Percentiles rank a stretch among this genome's conserved stretches.
Conservation (phyloP, 2,113 vertebrate species). For the Platichthys flesus region DNA sequence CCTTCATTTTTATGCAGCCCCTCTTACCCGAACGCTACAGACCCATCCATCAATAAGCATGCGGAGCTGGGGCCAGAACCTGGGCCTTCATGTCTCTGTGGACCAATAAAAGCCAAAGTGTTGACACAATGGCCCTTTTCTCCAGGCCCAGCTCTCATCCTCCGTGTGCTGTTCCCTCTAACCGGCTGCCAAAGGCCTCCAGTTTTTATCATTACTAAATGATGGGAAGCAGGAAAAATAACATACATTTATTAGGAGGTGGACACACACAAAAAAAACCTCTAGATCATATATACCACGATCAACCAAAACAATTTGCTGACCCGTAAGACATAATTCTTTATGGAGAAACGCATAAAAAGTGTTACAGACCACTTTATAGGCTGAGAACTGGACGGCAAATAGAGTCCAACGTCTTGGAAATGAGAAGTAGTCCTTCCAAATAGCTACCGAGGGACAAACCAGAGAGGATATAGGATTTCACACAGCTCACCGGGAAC, state of each 20-base stretch:
- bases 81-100: conserved; percentile 63
- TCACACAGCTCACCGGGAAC: conserved; percentile 40
- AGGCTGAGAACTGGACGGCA: conserved; percentile 41
- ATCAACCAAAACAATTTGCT: conserved; percentile 41
- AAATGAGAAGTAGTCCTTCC: conserved; percentile 16
- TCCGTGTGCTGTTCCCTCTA: conserved; percentile 47
- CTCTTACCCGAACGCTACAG: conserved; percentile 52
- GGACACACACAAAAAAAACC: background rate
- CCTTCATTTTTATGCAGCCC: conserved; percentile 56
- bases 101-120: conserved; percentile 78
- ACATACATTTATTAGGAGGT: conserved; percentile 43
- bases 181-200: conserved; percentile 56
- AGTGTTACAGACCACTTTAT: conserved; percentile 48
- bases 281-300: conserved; percentile 5
- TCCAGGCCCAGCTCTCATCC: conserved; percentile 57
- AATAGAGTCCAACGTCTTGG: conserved; percentile 34
- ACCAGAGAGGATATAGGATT: conserved; percentile 31
- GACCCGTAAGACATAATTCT: conserved; percentile 58
- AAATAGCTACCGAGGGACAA: conserved; percentile 40
- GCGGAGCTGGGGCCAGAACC: conserved; percentile 63
- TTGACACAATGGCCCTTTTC: conserved; percentile 79
- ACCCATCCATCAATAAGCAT: conserved; percentile 75
- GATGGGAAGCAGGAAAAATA: conserved; percentile 63
- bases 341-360: conserved; percentile 63
- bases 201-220: conserved; percentile 72